phyloP scores from a whole-genome alignment of 1,140 invertebrate genomes.

The Batillaria attramentaria region DNA sequence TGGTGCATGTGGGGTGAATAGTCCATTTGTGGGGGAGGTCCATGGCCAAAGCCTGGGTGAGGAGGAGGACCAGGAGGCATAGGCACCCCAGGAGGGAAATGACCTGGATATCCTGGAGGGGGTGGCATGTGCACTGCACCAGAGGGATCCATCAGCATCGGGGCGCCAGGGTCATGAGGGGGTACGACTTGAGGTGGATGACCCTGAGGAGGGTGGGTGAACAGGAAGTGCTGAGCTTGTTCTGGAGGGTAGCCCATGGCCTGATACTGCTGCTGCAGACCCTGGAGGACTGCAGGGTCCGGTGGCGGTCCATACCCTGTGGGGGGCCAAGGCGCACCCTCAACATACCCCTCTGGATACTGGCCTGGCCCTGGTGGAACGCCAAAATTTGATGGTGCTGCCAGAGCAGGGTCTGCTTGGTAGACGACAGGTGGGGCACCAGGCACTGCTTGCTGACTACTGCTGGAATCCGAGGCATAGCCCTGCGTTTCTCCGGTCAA shows the following conservation, averaged over 20 bases:
- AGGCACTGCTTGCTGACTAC: background rate
- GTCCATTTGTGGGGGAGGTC: background rate
- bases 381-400: too few relatives aligned
- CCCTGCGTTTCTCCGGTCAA: background rate
- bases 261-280: slow-evolving; percentile 24
- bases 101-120: background rate
- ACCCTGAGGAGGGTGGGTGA: slow-evolving; percentile 14
- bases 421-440: background rate
- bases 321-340: background rate
- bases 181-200: background rate
- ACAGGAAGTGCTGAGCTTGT: slow-evolving; percentile 9
- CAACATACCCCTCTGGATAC: slow-evolving; percentile 10
- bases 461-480: background rate
- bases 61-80: background rate
- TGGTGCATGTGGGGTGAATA: background rate
- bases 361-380: too few relatives aligned
- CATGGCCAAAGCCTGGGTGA: background rate
- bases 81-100: background rate
- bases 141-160: too few relatives aligned
- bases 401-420: too few relatives aligned
- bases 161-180: slow-evolving; percentile 10
- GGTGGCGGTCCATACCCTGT: too few relatives aligned
- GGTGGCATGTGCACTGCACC: background rate
- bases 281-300: slow-evolving; percentile 4
- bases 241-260: slow-evolving; percentile 24